A percentile compares a stretch with the other conserved stretches of the same genome.
phyloP scores from a whole-genome alignment of 2,888 invertebrate species.

The Chrysina gloriosa region DNA sequence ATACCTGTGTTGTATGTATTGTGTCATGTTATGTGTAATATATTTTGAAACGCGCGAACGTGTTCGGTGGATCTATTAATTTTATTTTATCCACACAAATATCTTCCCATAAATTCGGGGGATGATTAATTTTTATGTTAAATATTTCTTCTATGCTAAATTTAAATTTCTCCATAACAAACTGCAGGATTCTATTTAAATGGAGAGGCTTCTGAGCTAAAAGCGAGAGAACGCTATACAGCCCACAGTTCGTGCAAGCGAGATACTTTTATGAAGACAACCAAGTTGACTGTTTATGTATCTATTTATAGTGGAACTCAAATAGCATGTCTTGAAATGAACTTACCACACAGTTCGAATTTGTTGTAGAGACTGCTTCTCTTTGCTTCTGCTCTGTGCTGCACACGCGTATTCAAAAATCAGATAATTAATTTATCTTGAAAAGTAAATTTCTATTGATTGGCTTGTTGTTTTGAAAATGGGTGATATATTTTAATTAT shows the following conservation, averaged over 20 bases:
- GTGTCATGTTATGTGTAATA: background rate
- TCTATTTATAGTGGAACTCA: constrained; percentile 44
- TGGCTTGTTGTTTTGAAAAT: constrained; percentile 33
- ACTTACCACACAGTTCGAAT: constrained; percentile 42
- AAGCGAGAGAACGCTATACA: background rate
- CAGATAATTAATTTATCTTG: constrained; percentile 29
- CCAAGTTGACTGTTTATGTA: constrained; percentile 38
- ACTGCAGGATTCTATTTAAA: constrained; percentile 33
- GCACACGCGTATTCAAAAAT: constrained; percentile 28
- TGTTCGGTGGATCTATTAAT: constrained; percentile 3
- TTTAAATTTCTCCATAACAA: constrained; percentile 38
- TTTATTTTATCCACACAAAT: constrained; percentile 19
- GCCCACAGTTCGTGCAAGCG: background rate
- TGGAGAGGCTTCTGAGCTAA: constrained; percentile 20
- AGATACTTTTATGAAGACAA: constrained; percentile 34
- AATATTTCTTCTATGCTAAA: constrained; percentile 32
- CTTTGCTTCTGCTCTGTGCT: constrained; percentile 29
- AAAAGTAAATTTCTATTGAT: constrained; percentile 31
- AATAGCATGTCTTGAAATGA: constrained; percentile 43
- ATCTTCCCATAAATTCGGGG: constrained; percentile 18
- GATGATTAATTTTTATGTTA: constrained; percentile 33
- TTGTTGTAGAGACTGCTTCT: constrained; percentile 36
- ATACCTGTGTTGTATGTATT: background rate
- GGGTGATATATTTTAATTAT: constrained; percentile 40
- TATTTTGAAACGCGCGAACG: background rate